phyloP scores from a whole-genome alignment of 2,113 vertebrate genomes.

The Halcyon senegalensis region DNA sequence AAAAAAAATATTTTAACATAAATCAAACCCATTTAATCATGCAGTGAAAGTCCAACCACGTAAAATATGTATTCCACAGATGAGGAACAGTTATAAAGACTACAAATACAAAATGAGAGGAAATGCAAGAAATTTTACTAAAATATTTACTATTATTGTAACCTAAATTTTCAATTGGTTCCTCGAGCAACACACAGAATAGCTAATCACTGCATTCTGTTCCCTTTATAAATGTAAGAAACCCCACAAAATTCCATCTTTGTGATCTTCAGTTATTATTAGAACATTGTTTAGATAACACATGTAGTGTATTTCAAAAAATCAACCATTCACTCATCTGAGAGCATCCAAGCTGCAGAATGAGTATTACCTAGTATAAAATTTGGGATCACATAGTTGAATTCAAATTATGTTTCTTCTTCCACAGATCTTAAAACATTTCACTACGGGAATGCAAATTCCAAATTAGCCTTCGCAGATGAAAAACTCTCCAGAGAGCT shows the following conservation, averaged over 20 bases:
- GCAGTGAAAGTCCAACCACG: background rate
- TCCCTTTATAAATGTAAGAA: background rate
- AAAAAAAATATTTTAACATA: background rate
- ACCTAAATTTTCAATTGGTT: background rate
- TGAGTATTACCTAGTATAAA: background rate
- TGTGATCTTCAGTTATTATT: background rate
- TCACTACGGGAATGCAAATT: background rate
- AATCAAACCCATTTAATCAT: background rate
- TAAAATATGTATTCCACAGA: background rate
- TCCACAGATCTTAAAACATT: background rate
- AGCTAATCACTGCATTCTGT: background rate
- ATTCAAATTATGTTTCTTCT: background rate
- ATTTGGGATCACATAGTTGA: background rate
- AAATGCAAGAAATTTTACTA: background rate
- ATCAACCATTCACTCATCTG: background rate
- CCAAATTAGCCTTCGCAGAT: background rate
- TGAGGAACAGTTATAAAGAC: background rate
- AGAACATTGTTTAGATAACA: background rate
- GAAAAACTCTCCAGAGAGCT: background rate
- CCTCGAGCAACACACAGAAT: background rate
- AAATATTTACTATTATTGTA: background rate
- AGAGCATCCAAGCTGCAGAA: background rate
- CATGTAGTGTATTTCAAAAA: background rate
- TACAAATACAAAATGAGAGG: background rate
- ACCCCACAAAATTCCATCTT: background rate